phyloP scores from a whole-genome alignment of 1,140 invertebrate species.

The fruit fly (Drosophila melanogaster) region DNA sequence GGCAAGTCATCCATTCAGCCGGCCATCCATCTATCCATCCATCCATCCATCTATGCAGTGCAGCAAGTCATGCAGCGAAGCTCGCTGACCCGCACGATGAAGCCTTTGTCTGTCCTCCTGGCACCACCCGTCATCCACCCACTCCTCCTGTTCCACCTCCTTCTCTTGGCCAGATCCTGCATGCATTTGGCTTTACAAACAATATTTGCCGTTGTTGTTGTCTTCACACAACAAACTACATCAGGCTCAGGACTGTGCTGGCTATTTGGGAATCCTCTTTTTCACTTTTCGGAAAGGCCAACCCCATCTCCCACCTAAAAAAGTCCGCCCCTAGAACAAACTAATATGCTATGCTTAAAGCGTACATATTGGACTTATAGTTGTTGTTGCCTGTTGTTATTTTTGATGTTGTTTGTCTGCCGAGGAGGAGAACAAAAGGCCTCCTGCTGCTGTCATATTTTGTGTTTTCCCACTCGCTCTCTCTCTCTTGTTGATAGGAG shows the following conservation, averaged over 20 bases:
- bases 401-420: constrained; percentile 79
- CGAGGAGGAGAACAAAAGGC: constrained; percentile 67
- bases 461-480: constrained; percentile 45
- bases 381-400: constrained; percentile 77
- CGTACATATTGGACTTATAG: constrained; percentile 82
- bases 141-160: background rate
- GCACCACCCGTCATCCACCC: constrained; percentile 1
- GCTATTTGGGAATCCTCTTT: constrained; percentile 75
- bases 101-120: constrained; percentile 63
- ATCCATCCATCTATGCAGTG: constrained; percentile 79
- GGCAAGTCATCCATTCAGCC: constrained; percentile 55
- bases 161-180: constrained; percentile 59
- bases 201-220: constrained; percentile 70
- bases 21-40: constrained; percentile 61
- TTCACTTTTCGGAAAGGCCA: constrained; percentile 57
- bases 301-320: background rate
- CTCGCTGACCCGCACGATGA: constrained; percentile 80
- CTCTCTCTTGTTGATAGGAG: constrained; percentile 42
- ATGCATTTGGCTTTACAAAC: constrained; percentile 82
- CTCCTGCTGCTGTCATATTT: constrained; percentile 79
- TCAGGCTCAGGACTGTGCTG: constrained; percentile 62
- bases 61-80: constrained; percentile 80
- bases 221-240: constrained; percentile 79
- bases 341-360: constrained; percentile 83
- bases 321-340: constrained; percentile 54